These are phyloP conservation scores for Paradoxurus hermaphroditus DNA, from an alignment of 2,113 vertebrate species.

Conservation along the genomic window DNA sequence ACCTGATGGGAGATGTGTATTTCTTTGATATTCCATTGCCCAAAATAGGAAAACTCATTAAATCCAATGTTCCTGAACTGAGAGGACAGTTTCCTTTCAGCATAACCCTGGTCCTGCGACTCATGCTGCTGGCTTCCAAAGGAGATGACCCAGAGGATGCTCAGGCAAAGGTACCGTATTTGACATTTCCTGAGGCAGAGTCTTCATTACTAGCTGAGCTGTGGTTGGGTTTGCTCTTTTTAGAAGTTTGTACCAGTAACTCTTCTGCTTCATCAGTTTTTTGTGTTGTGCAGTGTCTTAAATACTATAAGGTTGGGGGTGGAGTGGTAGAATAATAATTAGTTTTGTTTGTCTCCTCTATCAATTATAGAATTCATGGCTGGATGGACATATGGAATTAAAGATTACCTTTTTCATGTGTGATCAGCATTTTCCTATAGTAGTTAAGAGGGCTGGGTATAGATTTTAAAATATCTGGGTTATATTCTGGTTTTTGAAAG, in stretches of 20 bases:
- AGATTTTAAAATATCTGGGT: neutral
- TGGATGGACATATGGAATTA: neutral
- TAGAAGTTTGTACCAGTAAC: neutral
- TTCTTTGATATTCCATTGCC: constrained; percentile 82
- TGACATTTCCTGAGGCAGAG: fast-evolving
- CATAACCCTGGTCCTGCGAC: constrained; percentile 75
- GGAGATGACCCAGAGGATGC: constrained; percentile 80
- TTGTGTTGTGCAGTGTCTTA: neutral
- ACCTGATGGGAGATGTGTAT: constrained; percentile 81
- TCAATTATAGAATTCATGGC: neutral
- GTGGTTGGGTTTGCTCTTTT: neutral
- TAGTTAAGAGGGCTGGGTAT: neutral
- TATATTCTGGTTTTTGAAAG: neutral
- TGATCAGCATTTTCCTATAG: no score
- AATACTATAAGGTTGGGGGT: neutral
- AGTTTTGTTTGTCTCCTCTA: neutral
- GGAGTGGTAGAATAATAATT: neutral
- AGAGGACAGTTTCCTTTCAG: constrained; percentile 82
- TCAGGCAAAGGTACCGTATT: constrained; percentile 77
- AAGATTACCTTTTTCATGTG: neutral
- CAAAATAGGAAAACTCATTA: constrained; percentile 83
- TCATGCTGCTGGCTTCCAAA: constrained; percentile 80
- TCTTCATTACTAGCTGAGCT: neutral
- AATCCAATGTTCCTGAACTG: constrained; percentile 82
- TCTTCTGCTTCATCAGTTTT: neutral